Conservation (phyloP, 2,113 vertebrate species). For the Australoheros scitulus region DNA sequence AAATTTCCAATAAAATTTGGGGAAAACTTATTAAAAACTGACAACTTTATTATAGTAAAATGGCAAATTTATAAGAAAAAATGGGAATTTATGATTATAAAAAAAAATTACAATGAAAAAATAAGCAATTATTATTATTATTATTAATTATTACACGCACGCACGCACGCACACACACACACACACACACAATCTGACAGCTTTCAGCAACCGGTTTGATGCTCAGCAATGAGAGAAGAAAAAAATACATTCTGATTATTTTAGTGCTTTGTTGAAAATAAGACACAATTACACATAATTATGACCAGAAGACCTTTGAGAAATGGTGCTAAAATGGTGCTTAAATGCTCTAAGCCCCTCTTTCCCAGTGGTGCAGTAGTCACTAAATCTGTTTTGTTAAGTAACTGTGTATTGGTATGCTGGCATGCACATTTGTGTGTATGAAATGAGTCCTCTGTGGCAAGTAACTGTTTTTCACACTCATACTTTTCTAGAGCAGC, state of each 20-base stretch:
- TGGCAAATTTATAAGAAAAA: too few species aligned
- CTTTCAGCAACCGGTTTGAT: neutral
- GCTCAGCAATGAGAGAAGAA: neutral
- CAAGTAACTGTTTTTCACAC: constrained; percentile 41
- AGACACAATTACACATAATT: neutral
- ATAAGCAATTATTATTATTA: too few species aligned
- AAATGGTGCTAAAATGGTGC: constrained; percentile 31
- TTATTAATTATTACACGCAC: too few species aligned
- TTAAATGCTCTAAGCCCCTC: constrained; percentile 44
- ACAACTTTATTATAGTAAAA: too few species aligned
- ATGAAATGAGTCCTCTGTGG: constrained; percentile 34
- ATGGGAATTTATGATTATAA: too few species aligned
- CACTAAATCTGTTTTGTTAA: constrained; percentile 35
- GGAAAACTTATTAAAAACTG: too few species aligned
- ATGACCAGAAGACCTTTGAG: constrained; percentile 27
- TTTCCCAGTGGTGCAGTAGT: constrained; percentile 28
- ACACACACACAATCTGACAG: neutral
- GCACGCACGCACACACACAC: neutral
- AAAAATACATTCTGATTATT: neutral
- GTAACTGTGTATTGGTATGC: constrained; percentile 37
- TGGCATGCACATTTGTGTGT: constrained; percentile 32
- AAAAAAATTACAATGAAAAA: too few species aligned
- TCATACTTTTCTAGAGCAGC: constrained; percentile 43
- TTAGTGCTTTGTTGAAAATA: neutral
- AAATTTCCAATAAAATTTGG: too few species aligned